Conservation (phyloP, 2,797 vertebrate genomes). For the Rhinoraja longicauda region DNA sequence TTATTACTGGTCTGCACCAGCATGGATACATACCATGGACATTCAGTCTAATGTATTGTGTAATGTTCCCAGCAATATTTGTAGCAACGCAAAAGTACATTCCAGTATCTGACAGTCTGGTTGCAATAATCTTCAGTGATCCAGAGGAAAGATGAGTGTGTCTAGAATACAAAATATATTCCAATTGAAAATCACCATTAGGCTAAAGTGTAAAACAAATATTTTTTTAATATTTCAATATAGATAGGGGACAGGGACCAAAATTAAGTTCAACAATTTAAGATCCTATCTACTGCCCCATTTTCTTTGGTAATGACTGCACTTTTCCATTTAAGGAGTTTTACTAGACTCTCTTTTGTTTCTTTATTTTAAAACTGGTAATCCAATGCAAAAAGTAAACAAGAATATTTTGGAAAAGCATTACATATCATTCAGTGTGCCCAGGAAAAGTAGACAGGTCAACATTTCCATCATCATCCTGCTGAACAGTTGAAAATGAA, state of each 20-base stretch:
- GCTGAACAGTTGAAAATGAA: neutral
- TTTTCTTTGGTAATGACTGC: neutral
- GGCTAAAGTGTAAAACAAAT: conserved; percentile 4
- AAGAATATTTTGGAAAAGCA: neutral
- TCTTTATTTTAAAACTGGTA: neutral
- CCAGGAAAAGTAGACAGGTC: neutral
- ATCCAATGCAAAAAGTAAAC: neutral
- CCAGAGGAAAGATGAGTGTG: conserved; percentile 82
- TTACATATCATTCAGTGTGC: neutral
- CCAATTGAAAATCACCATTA: conserved; percentile 31
- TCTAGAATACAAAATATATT: conserved; percentile 57
- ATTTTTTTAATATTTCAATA: neutral
- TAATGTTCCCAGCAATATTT: conserved; percentile 92
- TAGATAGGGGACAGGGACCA: neutral
- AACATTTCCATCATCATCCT: neutral
- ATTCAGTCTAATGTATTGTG: conserved; percentile 69
- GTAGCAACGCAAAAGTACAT: conserved; percentile 84
- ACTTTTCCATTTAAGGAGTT: neutral
- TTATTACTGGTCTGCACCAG: neutral
- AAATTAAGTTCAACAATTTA: neutral
- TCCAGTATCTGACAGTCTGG: conserved; percentile 76
- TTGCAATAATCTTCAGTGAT: conserved; percentile 81
- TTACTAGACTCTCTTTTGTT: neutral
- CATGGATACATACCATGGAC: conserved; percentile 70
- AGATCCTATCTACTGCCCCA: neutral